phyloP scores from a whole-genome alignment of 2,888 invertebrate genomes.

The Drosophila parthenogenetica region DNA sequence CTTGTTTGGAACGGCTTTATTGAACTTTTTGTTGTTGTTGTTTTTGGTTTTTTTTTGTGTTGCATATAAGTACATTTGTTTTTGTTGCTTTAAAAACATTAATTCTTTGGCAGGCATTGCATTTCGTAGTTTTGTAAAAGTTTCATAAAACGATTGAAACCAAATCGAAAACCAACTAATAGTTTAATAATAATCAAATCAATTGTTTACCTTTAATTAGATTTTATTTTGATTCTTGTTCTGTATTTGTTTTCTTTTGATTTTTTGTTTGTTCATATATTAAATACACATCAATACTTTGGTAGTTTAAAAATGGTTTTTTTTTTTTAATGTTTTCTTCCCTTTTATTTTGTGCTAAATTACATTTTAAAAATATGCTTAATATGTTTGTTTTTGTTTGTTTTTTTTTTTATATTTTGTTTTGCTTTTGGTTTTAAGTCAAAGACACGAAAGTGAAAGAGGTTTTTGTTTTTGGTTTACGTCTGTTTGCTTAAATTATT shows the following conservation, averaged over 20 bases:
- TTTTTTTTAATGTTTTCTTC: conserved; percentile 50
- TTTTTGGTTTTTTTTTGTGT: conserved; percentile 63
- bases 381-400: conserved; percentile 56
- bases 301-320: conserved; percentile 71
- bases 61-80: conserved; percentile 66
- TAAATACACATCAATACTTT: conserved; percentile 79
- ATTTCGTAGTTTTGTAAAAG: conserved; percentile 83
- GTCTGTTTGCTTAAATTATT: conserved; percentile 69
- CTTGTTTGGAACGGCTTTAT: conserved; percentile 75
- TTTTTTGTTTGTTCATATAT: conserved; percentile 56
- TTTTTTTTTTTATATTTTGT: conserved; percentile 40
- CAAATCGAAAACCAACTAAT: conserved; percentile 46
- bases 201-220: conserved; percentile 48
- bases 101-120: conserved; percentile 83
- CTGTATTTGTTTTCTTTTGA: conserved; percentile 48
- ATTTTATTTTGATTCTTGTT: conserved; percentile 51
- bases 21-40: conserved; percentile 73
- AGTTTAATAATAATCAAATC: conserved; percentile 26
- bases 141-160: conserved; percentile 68
- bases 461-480: conserved; percentile 81
- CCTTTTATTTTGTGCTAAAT: conserved; percentile 73
- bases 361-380: conserved; percentile 80
- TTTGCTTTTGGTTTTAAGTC: conserved; percentile 79
- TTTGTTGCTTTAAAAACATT: conserved; percentile 73
- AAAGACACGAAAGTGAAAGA: conserved; percentile 85